Evolutionary conservation across 2,113 vertebrate genomes (phyloP).

Genomic region (Salvelinus alpinus): DNA sequence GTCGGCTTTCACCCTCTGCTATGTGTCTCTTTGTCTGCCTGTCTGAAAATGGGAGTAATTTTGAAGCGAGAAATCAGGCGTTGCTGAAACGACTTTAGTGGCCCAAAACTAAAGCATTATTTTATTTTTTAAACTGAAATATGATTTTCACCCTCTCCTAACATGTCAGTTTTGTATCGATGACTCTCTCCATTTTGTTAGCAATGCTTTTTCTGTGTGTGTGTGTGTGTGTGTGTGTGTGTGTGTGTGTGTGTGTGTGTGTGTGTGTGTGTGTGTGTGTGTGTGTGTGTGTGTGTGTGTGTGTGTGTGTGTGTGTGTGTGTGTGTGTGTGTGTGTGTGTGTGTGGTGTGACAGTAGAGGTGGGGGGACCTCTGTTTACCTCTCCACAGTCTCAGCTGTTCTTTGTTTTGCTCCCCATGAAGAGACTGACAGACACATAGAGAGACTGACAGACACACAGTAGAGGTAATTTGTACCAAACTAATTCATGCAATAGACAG

Average conservation of each 20-base stretch:
- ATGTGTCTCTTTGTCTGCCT: conserved; percentile 72
- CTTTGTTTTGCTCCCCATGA: not conserved
- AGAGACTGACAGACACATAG: not conserved
- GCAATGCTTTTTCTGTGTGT: not conserved
- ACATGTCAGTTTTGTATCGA: not conserved
- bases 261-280: not conserved
- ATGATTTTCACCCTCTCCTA: conserved; percentile 11
- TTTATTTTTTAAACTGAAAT: too few species aligned
- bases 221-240: not conserved
- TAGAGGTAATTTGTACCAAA: conserved; percentile 34
- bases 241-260: too few species aligned
- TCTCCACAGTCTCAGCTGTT: conserved; percentile 49
- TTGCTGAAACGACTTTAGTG: too few species aligned
- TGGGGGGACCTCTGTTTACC: conserved; percentile 45
- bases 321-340: not conserved
- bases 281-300: not conserved
- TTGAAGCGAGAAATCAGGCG: not conserved
- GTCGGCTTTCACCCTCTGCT: conserved; percentile 71
- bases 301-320: not conserved
- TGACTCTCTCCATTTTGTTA: not conserved
- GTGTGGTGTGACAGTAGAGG: conserved; percentile 13
- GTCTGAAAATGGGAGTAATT: conserved; percentile 65
- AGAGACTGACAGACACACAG: not conserved
- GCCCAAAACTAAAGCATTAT: too few species aligned
- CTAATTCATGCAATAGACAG: conserved; percentile 7